Base-by-base conservation (phyloP, 2,113 vertebrate species). In the Leucoraja erinaceus region DNA sequence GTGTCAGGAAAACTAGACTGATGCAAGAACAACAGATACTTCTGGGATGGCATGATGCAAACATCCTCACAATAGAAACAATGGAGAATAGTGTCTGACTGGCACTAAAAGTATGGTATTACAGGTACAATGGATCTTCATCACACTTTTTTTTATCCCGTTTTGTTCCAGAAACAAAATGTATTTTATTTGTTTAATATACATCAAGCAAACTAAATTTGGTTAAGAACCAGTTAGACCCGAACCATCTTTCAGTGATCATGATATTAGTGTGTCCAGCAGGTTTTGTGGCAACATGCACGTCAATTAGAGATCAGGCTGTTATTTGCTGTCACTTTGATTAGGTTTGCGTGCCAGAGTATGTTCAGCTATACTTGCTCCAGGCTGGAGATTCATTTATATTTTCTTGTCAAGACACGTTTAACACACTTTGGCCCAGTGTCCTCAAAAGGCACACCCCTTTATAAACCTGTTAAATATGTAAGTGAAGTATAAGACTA, bases 351-450 rank as follows among this genome's bases (percentile, higher is more conserved):
- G 90, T 91, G 90, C 66, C 20, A 4, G 28, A 28, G 68, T 74
- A 25, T 11, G 33, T 54, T 0, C 54, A 72, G 63, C 90, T 54
- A 54, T 47, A 91, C 22, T 91, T 74, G 90, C 90, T 74, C 22
- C 33, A 91, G 90, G 90, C 66, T 22, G 33, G 54, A 91, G 90
- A 74, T 91, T 74, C 18, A 91, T 74, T 91, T 54, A 47, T 38
- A 31, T 47, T 22, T 72, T 72, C 88, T 70, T 91, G 90, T 91
- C 90, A 91, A 47, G 68, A 63, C 90, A 91, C 4, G 68, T 91
- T 91, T 74, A 25, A 66, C 47, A 72, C n/a, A 8, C 33, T 91
- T 54, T 91, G 31, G 66, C 38, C 68, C 33, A 12, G 70, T 54
- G 33, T 91, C 63, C 18, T 91, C 66, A 72, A 74, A 70, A 72